These are phyloP conservation scores for Syngnathus rostellatus DNA, from an alignment of 2,797 vertebrate species.

Conservation along the genomic window DNA sequence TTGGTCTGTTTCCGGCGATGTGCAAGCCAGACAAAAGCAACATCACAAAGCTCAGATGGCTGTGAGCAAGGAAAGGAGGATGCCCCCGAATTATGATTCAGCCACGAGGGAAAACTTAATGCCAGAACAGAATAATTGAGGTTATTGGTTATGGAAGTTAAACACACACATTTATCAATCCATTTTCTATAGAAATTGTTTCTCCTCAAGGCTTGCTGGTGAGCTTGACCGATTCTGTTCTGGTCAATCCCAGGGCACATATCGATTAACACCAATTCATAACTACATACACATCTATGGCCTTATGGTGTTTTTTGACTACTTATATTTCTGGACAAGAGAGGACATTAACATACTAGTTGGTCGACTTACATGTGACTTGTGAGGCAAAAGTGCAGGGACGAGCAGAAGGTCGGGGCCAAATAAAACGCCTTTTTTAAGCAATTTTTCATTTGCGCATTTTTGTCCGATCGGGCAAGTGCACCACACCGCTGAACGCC, in stretches of 20 bases:
- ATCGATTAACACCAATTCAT: neutral
- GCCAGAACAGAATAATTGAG: conserved; percentile 36
- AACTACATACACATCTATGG: too few relatives aligned
- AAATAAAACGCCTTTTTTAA: too few relatives aligned
- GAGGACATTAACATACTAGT: too few relatives aligned
- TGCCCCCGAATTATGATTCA: conserved; percentile 62
- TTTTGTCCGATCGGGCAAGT: too few relatives aligned
- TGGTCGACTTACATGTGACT: too few relatives aligned
- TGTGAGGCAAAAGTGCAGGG: too few relatives aligned
- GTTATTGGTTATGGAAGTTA: conserved; percentile 31
- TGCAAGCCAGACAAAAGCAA: conserved; percentile 33
- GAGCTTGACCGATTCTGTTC: neutral
- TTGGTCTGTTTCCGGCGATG: conserved; percentile 61
- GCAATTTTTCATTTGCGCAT: too few relatives aligned
- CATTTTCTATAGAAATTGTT: neutral
- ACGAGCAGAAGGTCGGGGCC: too few relatives aligned
- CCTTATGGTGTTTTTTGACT: too few relatives aligned
- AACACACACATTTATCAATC: neutral
- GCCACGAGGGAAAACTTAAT: conserved; percentile 9
- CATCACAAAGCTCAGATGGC: conserved; percentile 27
- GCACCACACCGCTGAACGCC: too few relatives aligned
- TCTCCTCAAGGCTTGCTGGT: neutral
- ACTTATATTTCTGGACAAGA: too few relatives aligned
- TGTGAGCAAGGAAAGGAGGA: conserved; percentile 40
- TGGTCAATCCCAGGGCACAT: neutral